These are phyloP conservation scores for Meriones psammophilus DNA, from an alignment of 2,797 vertebrate species.

Conservation along the genomic window DNA sequence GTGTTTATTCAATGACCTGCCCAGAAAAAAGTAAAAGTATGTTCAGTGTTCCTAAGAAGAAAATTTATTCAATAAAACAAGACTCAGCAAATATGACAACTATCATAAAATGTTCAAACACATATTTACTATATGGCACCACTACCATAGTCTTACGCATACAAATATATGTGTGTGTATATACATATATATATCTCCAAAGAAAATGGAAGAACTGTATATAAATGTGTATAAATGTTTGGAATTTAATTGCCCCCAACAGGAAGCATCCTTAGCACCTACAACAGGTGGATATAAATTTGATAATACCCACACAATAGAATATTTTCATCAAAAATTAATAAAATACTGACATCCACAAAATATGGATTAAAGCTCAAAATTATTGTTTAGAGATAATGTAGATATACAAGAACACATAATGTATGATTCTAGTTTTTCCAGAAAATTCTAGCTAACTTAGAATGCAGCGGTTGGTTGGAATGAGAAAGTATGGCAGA, in stretches of 20 bases:
- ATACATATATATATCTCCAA: background rate
- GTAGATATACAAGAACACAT: background rate
- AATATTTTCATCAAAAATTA: background rate
- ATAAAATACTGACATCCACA: background rate
- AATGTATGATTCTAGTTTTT: background rate
- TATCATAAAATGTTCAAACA: background rate
- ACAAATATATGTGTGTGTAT: background rate
- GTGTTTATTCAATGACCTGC: background rate
- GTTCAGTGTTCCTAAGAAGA: background rate
- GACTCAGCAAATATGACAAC: background rate
- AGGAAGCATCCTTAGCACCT: background rate
- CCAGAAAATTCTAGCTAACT: background rate
- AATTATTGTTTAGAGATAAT: background rate
- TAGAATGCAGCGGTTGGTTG: background rate
- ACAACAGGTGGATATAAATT: slow-evolving; percentile 19
- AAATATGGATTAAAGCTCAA: background rate
- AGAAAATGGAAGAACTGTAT: background rate
- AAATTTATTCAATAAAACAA: slow-evolving; percentile 37
- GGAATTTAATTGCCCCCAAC: background rate
- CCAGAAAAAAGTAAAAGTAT: background rate
- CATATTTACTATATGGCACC: background rate
- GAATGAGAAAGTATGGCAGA: background rate
- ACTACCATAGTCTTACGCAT: background rate
- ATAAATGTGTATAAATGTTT: background rate
- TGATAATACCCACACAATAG: background rate